Conservation (phyloP, 1,140 invertebrate species). For the Elymnias hypermnestra region DNA sequence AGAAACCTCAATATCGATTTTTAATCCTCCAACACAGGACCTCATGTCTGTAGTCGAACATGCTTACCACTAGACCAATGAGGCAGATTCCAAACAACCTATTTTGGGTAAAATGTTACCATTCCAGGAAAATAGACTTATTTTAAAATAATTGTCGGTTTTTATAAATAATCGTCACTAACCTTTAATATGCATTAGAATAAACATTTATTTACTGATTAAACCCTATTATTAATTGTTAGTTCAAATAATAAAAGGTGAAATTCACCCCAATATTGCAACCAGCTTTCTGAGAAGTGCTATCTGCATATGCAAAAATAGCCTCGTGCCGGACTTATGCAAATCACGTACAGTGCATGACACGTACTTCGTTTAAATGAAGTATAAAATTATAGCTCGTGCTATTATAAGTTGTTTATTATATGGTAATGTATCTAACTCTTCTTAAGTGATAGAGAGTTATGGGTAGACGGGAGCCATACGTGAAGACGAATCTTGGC, state of each 20-base stretch:
- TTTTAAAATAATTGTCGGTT: no score
- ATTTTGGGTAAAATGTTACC: no score
- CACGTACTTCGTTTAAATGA: constrained; percentile 34
- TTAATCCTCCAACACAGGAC: no score
- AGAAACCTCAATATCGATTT: no score
- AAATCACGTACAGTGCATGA: constrained; percentile 49
- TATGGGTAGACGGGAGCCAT: constrained; percentile 19
- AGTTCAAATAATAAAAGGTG: constrained; percentile 3
- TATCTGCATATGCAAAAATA: constrained; percentile 72
- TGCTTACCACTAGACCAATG: no score
- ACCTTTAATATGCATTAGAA: no score
- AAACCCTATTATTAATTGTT: no score
- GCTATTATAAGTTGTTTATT: constrained; percentile 45
- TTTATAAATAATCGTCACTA: no score
- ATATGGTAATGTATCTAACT: constrained; percentile 34
- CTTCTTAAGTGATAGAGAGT: constrained; percentile 40
- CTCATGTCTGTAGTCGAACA: no score
- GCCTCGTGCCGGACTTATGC: constrained; percentile 69
- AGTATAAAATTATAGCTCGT: constrained; percentile 48
- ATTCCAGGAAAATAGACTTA: no score
- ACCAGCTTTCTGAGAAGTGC: constrained; percentile 48
- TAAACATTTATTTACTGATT: no score
- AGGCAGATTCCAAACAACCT: no score
- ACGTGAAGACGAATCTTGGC: constrained; percentile 54
- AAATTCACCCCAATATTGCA: constrained; percentile 27